Evolutionary conservation across 2,888 invertebrate genomes (phyloP), one percentile per base, ranked within the genome.

Genomic region (Trachelus troglodyta): DNA sequence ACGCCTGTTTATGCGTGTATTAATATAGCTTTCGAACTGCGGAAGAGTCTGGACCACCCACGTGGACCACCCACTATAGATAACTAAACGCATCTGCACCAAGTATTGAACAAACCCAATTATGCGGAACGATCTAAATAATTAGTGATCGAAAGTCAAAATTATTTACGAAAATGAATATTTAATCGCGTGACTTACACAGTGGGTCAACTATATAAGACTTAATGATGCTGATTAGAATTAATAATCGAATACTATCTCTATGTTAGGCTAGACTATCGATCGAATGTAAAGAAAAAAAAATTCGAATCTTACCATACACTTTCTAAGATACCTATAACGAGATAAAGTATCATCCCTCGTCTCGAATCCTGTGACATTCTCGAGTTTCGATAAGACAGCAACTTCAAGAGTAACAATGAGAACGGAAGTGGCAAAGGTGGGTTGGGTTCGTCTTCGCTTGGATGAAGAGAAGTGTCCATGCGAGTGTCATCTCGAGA

Each of bases 41-140:
- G 35, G 34, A 34, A 74, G 34, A 34, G 74, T 11, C 33, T 30
- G 74, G 74, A 35, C 74, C 74, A 34, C 74, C 34, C 74, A 34
- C 1, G 11, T 74, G 31, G 74, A 71, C 71, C 71, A 71, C 71
- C 30, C 71, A 23, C 31, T 71, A 31, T 3, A n/a, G 56, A 56
- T 23, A 56, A 23, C 23, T 56, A 56, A 56, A 23, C 9, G 23
- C 23, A 2, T 56, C 56, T 23, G 2, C 2, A 6, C 23, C 23
- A 23, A 23, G 1, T 23, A 56, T 9, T 0, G 23, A 56, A 23
- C 23, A 56, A 9, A 56, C 1, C 56, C 9, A 6, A 2, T 1
- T 56, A 6, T 2, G 23, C 23, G 23, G 9, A 56, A 56, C 0
- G 56, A 56, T 56, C 9, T 23, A 56, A 56, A 56, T 56, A 56